Evolutionary conservation across 2,113 vertebrate species (phyloP).

Genomic region (Zosterops pallidus): DNA sequence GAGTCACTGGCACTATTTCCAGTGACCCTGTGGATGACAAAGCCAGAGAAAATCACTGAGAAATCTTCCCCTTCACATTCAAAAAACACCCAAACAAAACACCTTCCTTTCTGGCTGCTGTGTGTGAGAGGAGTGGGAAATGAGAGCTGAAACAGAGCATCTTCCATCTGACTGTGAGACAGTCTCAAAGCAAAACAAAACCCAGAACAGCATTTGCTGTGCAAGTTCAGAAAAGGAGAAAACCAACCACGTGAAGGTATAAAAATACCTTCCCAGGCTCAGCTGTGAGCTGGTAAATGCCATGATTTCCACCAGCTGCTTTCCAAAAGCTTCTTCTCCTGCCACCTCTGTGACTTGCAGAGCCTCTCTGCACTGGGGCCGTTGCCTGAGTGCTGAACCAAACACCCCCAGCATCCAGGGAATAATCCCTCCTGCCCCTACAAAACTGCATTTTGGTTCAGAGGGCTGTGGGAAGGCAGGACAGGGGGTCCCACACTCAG

Average conservation of each 20-base stretch:
- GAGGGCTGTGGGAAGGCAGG: neutral
- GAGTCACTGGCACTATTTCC: neutral
- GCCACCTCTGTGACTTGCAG: neutral
- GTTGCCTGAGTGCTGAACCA: rapidly evolving
- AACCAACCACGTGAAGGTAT: neutral
- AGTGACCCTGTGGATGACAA: neutral
- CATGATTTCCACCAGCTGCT: neutral
- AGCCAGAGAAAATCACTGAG: neutral
- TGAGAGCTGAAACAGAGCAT: neutral
- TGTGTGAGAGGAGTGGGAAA: neutral
- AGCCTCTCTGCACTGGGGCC: neutral
- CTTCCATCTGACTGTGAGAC: conserved; percentile 22
- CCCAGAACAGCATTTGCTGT: neutral
- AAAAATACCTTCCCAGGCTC: conserved; percentile 46
- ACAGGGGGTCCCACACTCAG: neutral
- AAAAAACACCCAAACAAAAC: neutral
- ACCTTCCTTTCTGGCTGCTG: neutral
- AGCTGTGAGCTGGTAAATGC: conserved; percentile 27
- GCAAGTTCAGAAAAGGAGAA: neutral
- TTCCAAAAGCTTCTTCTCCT: conserved; percentile 2
- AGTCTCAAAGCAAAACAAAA: conserved; percentile 36
- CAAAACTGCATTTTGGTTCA: neutral
- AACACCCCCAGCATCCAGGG: rapidly evolving
- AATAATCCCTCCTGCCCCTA: neutral
- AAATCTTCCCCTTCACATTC: neutral